Conservation (phyloP, 2,888 invertebrate genomes). For the Watsonalla cultraria region DNA sequence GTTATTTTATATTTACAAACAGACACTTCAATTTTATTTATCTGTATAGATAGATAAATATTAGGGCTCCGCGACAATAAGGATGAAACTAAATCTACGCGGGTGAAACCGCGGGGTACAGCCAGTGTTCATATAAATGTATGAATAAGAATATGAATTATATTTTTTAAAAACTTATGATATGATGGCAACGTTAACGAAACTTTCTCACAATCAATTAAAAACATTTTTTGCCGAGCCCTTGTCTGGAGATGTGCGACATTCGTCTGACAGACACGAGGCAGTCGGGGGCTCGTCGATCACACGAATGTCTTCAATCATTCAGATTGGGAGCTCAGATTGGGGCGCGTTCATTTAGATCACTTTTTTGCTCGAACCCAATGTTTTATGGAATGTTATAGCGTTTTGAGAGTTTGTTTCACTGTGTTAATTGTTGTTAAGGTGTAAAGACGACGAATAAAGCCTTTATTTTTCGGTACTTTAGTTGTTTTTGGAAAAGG, state of each 20-base stretch:
- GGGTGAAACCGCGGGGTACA: too few species aligned
- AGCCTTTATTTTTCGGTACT: too few species aligned
- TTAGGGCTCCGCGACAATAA: too few species aligned
- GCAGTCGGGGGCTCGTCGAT: conserved; percentile 66
- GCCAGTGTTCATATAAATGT: too few species aligned
- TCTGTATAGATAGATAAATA: too few species aligned
- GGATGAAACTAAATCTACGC: too few species aligned
- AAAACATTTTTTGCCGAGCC: conserved; percentile 2
- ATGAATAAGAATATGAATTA: too few species aligned
- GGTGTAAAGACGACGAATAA: background rate
- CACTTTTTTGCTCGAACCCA: conserved; percentile 10
- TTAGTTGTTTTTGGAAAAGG: too few species aligned
- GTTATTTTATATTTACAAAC: too few species aligned
- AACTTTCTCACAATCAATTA: conserved; percentile 1
- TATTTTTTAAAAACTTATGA: too few species aligned
- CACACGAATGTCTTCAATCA: conserved; percentile 63
- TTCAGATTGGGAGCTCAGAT: conserved; percentile 51
- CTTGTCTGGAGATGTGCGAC: conserved; percentile 18
- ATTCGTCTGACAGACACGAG: conserved; percentile 49
- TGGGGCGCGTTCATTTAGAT: conserved; percentile 16
- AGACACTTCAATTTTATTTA: too few species aligned
- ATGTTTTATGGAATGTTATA: conserved; percentile 4
- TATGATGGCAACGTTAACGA: too few species aligned
- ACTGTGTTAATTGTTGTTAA: background rate
- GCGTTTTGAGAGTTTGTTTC: background rate